phyloP scores from a whole-genome alignment of 2,888 invertebrate genomes.

The Polydrusus pterygomalis region DNA sequence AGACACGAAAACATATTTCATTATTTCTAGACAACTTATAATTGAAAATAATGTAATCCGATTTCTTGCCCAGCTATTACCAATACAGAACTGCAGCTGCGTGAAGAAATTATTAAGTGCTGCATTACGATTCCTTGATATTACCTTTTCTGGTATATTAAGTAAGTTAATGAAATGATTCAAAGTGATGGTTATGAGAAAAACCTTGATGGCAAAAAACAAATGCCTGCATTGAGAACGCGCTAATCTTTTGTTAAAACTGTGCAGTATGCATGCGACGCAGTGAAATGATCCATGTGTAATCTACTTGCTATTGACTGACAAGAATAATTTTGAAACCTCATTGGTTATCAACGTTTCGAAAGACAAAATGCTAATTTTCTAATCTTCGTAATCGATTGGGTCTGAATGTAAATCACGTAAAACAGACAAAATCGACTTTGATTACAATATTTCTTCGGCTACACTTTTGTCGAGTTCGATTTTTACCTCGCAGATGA shows the following conservation, averaged over 20 bases:
- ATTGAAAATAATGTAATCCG: slow-evolving; percentile 9
- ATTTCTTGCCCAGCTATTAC: slow-evolving; percentile 18
- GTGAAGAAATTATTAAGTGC: slow-evolving; percentile 17
- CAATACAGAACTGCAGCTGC: slow-evolving; percentile 13
- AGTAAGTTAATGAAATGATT: slow-evolving; percentile 31
- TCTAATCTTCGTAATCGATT: no score
- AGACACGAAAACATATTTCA: slow-evolving; percentile 5
- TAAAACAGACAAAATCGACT: no score
- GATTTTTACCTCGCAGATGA: no score
- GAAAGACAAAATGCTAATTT: no score
- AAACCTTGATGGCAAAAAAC: slow-evolving; percentile 9
- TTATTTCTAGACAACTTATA: slow-evolving; percentile 14
- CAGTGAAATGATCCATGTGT: no score
- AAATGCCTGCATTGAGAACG: neutral
- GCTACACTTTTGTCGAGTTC: no score
- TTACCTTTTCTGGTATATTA: slow-evolving; percentile 27
- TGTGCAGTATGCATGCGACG: no score
- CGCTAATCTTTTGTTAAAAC: neutral
- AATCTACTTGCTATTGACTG: no score
- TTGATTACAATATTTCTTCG: no score
- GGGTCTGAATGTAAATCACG: no score
- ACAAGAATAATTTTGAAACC: no score
- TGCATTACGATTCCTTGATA: slow-evolving; percentile 1
- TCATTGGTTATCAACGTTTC: no score
- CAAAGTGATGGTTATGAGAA: slow-evolving; percentile 13